These are phyloP conservation scores for Chrysopilus asiliformis DNA, from an alignment of 2,888 invertebrate species.

Conservation along the genomic window DNA sequence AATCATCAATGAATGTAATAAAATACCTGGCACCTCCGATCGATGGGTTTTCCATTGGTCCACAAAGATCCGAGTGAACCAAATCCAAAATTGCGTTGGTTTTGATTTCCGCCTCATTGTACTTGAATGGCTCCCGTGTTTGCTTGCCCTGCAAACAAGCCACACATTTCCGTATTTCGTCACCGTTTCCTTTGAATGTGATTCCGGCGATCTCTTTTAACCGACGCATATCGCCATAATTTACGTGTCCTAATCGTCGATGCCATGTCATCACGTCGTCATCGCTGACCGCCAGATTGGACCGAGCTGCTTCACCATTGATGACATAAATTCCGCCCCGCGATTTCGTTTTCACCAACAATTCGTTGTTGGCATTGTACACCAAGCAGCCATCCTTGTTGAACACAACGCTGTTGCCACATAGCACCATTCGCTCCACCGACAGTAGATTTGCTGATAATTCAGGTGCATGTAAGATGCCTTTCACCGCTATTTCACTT, in stretches of 20 bases:
- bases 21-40: slow-evolving; percentile 25
- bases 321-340: not conserved
- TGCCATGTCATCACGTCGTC: slow-evolving; percentile 13
- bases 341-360: not conserved
- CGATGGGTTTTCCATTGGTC: slow-evolving; percentile 26
- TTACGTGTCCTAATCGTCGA: slow-evolving; percentile 15
- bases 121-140: slow-evolving; percentile 15
- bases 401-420: slow-evolving; percentile 1
- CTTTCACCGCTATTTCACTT: not conserved
- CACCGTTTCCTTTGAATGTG: no score
- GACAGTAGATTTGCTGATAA: slow-evolving; percentile 15
- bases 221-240: slow-evolving; percentile 7
- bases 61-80: slow-evolving; percentile 28
- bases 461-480: slow-evolving; percentile 10
- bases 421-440: slow-evolving; percentile 1
- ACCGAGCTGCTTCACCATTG: not conserved
- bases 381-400: not conserved
- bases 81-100: slow-evolving; percentile 20
- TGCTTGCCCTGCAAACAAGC: slow-evolving; percentile 20
- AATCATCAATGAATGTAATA: slow-evolving; percentile 26
- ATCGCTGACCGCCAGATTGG: no score
- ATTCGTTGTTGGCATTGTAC: not conserved
- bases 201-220: slow-evolving; percentile 9
- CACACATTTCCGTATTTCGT: no score
- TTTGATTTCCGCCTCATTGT: slow-evolving; percentile 10